phyloP scores from a whole-genome alignment of 2,888 invertebrate genomes.

The Drosophila pseudotakahashii region DNA sequence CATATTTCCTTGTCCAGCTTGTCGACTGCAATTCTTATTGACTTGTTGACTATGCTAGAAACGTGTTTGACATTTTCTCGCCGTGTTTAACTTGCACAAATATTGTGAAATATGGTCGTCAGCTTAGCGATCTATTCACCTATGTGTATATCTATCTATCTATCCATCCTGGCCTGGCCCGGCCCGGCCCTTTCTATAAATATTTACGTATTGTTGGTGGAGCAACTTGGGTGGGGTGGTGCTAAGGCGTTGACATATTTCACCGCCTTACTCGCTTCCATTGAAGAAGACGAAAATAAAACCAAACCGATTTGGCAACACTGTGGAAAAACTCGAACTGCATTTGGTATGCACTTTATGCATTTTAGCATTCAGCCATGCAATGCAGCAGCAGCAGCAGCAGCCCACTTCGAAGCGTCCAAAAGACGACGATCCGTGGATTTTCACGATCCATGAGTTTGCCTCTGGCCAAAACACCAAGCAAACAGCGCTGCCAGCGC shows the following conservation, averaged over 20 bases:
- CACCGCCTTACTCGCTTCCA: constrained; percentile 52
- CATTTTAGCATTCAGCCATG: constrained; percentile 42
- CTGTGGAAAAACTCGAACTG: constrained; percentile 69
- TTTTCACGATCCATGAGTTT: constrained; percentile 17
- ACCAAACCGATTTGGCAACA: constrained; percentile 67
- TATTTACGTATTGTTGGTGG: constrained; percentile 17
- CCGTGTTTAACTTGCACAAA: constrained; percentile 55
- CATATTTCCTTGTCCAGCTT: constrained; percentile 5
- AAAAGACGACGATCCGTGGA: constrained; percentile 30
- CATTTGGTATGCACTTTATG: constrained; percentile 69
- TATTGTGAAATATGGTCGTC: constrained; percentile 56
- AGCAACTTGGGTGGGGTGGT: constrained; percentile 18
- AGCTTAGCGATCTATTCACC: constrained; percentile 8
- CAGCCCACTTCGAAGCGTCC: constrained; percentile 30
- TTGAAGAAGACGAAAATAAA: constrained; percentile 47
- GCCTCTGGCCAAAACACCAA: constrained; percentile 30
- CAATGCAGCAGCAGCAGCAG: constrained; percentile 36
- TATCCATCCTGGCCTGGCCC: constrained; percentile 8
- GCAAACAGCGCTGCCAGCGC: constrained; percentile 14
- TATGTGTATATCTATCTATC: constrained; percentile 15
- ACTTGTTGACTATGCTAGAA: constrained; percentile 61
- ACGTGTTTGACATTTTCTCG: constrained; percentile 73
- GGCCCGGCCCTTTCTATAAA: constrained; percentile 37
- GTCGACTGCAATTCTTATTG: constrained; percentile 55
- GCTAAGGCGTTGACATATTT: constrained; percentile 65